Base-by-base conservation (phyloP, 2,797 vertebrate genomes). In the Lacerta viridis region DNA sequence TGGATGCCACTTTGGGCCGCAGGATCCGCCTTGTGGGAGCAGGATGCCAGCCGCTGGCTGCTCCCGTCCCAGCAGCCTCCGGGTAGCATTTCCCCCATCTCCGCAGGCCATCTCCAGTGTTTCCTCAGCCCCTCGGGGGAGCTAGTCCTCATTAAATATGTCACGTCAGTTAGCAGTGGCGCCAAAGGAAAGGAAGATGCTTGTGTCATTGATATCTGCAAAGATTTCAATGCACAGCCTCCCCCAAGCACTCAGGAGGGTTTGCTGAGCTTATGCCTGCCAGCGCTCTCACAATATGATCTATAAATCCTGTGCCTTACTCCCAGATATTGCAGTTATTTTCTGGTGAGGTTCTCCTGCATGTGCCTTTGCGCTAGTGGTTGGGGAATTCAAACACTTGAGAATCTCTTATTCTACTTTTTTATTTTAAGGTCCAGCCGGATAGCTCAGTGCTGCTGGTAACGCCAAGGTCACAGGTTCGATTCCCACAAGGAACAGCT, bases 1-100 rank as follows among this genome's bases (percentile, higher is more conserved):
- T n/a, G 4, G 15, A 41, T 18, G 36, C 76, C 13, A 1, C 8
- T 46, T 78, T 17, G n/a, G 80, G 7, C 39, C 4, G 4, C 29
- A 5, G 10, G 76, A 71, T 41, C 2, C 2, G 29, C 36, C 39
- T 1, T 2, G 50, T 20, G 1, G 36, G 3, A 68, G 2, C 7
- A 0, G 39, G 23, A 1, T 6, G 0, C 15, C 64, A 4, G 23
- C 7, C 27, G n/a, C 5, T 39, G 33, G 33, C 33, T 36, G 7
- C 33, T 83, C 20, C 41, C 10, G 29, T n/a, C 5, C 33, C 33
- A 33, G 33, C 1, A 33, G 64, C 9, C 0, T 11, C 23, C 9
- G 1, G 27, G 9, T 23, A 5, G 36, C 61, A 3, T 23, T 25
- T 68, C 43, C 41, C 74, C 27, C 41, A 33, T 5, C 29, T 18